A percentile compares a stretch with the other conserved stretches of the same genome.
These are phyloP conservation scores for Sebastiscus tertius DNA, from an alignment of 2,797 vertebrate genomes.

Conservation along the genomic window DNA sequence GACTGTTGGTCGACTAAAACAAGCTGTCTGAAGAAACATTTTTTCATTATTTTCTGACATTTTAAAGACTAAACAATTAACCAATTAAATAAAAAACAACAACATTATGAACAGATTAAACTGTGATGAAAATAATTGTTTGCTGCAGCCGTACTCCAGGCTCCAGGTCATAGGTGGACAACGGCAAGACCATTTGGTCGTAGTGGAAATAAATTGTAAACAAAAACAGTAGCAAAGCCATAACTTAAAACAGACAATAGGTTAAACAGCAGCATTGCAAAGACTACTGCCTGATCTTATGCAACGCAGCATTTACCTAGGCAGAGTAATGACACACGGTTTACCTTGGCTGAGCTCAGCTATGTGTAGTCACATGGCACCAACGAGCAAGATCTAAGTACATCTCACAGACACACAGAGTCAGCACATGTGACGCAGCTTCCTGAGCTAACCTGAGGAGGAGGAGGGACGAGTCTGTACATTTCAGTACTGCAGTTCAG, in stretches of 20 bases:
- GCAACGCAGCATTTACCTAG: neutral
- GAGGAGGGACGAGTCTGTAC: neutral
- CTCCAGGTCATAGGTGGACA: neutral
- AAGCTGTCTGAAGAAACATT: neutral
- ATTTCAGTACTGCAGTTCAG: neutral
- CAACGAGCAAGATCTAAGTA: neutral
- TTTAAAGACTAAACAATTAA: neutral
- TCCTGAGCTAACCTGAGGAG: neutral
- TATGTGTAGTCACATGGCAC: constrained; percentile 14
- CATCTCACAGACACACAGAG: neutral
- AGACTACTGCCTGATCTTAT: neutral
- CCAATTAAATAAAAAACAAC: neutral
- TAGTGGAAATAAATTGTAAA: no score
- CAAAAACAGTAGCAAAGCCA: neutral
- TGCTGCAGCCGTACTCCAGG: neutral
- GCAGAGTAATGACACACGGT: neutral
- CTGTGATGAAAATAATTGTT: neutral
- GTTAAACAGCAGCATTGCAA: neutral
- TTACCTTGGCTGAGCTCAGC: constrained; percentile 24
- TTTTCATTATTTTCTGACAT: neutral
- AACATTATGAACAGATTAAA: neutral
- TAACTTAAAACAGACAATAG: neutral
- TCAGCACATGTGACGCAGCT: constrained; percentile 39
- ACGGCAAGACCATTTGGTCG: neutral
- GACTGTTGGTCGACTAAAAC: neutral